These are phyloP conservation scores for Nyctibius bracteatus DNA, from an alignment of 2,113 vertebrate species.

Conservation along the genomic window DNA sequence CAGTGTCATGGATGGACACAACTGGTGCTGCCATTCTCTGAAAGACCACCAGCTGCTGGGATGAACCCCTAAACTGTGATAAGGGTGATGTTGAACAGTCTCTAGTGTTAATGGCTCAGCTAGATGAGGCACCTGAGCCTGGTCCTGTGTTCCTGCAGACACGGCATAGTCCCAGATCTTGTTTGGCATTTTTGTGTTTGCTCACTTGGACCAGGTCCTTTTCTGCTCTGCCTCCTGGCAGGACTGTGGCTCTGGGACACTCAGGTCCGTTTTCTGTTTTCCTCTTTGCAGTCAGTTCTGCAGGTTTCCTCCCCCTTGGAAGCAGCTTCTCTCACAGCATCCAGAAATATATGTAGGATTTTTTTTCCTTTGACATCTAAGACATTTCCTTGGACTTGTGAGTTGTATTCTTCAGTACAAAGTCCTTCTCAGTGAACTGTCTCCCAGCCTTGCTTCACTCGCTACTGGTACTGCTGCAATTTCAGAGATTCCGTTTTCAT, in stretches of 20 bases:
- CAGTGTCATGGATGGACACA: fast-evolving
- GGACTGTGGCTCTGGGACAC: neutral
- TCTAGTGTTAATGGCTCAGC: neutral
- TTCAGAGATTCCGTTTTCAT: slow-evolving; percentile 4
- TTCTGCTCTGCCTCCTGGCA: neutral
- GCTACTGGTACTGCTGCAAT: neutral
- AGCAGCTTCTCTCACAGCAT: neutral
- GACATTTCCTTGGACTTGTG: neutral
- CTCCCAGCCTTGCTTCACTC: neutral
- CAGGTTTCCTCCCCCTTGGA: neutral
- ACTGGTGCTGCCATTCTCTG: neutral
- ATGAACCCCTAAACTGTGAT: neutral
- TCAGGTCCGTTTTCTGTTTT: neutral
- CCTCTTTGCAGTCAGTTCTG: neutral
- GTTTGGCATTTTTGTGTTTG: neutral
- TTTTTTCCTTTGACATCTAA: neutral
- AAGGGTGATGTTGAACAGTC: neutral
- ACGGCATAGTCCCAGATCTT: neutral
- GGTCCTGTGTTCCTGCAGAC: neutral
- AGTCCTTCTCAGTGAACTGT: neutral
- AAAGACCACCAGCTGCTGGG: neutral
- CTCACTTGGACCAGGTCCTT: neutral
- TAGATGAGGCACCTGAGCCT: neutral
- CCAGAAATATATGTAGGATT: neutral
- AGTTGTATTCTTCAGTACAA: neutral